Conservation (phyloP, 2,797 vertebrate species). For the Malurus splendens region DNA sequence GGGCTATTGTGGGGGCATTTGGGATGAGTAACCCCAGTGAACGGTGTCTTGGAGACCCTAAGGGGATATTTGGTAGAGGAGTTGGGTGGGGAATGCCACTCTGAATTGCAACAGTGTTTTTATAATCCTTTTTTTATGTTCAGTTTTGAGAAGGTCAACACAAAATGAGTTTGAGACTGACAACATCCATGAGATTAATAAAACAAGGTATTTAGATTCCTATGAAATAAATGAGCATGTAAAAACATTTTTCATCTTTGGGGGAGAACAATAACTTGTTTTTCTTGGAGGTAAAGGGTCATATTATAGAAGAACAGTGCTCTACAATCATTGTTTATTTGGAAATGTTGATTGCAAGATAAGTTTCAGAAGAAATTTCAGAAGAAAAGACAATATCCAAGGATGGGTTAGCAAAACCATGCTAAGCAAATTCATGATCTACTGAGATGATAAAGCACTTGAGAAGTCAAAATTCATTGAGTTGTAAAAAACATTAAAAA, state of each 20-base stretch:
- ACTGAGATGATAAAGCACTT: background rate
- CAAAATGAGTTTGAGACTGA: background rate
- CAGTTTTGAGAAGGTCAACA: background rate
- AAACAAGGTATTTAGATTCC: background rate
- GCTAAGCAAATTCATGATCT: background rate
- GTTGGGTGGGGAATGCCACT: rapidly evolving
- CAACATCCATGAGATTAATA: background rate
- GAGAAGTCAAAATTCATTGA: background rate
- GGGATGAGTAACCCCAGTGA: rapidly evolving
- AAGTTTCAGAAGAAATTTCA: background rate
- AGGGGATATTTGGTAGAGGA: background rate
- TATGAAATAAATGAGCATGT: background rate
- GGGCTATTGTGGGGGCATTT: background rate
- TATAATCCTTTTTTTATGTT: background rate
- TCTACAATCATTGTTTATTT: background rate
- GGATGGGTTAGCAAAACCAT: background rate
- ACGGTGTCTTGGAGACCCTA: rapidly evolving
- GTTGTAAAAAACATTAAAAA: background rate
- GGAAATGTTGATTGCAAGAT: background rate
- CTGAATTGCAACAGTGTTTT: background rate
- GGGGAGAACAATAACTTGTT: background rate
- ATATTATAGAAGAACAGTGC: background rate
- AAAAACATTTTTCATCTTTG: background rate
- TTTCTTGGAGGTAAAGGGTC: background rate
- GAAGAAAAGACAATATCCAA: background rate